Conservation (phyloP, 2,113 vertebrate species). For the Crotalus viridis region DNA sequence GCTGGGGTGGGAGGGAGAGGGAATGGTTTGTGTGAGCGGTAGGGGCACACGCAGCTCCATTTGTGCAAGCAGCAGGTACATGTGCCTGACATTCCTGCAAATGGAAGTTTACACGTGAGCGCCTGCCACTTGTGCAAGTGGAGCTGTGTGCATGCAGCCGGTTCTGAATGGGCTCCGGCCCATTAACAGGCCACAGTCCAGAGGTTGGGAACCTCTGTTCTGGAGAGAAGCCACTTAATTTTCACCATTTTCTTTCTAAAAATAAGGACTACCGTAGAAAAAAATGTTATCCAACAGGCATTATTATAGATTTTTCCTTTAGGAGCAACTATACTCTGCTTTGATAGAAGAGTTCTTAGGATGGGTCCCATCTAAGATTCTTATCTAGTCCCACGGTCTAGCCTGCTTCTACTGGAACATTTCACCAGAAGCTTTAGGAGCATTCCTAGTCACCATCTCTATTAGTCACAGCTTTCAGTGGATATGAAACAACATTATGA, state of each 20-base stretch:
- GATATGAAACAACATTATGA: conserved; percentile 8
- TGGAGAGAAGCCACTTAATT: not conserved
- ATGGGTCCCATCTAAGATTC: not conserved
- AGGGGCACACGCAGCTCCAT: not conserved
- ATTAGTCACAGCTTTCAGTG: not conserved
- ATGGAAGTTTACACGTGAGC: not conserved
- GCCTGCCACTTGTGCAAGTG: not conserved
- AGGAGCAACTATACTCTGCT: conserved; percentile 10
- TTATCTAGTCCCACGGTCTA: conserved; percentile 7
- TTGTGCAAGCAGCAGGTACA: not conserved
- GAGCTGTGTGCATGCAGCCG: not conserved
- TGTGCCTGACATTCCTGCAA: not conserved
- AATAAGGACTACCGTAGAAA: not conserved
- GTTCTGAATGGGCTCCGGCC: not conserved
- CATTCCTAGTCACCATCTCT: not conserved
- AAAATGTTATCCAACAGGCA: conserved; percentile 32
- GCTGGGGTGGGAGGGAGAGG: not conserved
- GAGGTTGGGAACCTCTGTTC: not conserved
- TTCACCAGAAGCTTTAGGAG: not conserved
- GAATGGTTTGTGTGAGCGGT: not conserved
- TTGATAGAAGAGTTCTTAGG: conserved; percentile 9
- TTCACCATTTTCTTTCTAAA: conserved; percentile 20
- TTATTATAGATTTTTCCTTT: conserved; percentile 30
- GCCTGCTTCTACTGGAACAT: not conserved
- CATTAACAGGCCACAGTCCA: not conserved